Evolutionary conservation across 2,113 vertebrate genomes (phyloP).

Genomic region (Pimephales promelas): DNA sequence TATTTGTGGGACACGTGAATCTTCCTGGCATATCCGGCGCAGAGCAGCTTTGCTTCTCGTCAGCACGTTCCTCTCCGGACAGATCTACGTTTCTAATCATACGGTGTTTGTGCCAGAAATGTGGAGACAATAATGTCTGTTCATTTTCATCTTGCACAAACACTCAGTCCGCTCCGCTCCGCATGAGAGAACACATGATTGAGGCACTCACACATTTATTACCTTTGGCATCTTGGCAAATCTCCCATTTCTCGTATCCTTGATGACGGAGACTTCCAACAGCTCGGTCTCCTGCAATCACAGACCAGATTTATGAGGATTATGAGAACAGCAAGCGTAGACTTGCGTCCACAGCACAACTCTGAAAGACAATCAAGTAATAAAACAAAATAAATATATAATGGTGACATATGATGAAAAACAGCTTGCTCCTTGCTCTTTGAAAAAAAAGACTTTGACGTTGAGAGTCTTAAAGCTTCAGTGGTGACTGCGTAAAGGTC

Average conservation of each 20-base stretch:
- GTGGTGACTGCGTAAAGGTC: background rate
- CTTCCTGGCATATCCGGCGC: conserved; percentile 10
- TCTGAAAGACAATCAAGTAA: background rate
- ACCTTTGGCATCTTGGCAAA: conserved; percentile 86
- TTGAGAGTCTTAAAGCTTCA: background rate
- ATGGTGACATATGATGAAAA: background rate
- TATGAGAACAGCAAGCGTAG: background rate
- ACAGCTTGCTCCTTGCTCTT: background rate
- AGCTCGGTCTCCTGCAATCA: conserved; percentile 83
- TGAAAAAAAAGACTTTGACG: background rate
- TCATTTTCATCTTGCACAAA: conserved; percentile 29
- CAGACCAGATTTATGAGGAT: background rate
- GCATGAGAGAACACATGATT: background rate
- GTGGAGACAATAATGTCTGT: conserved; percentile 21
- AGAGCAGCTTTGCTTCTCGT: conserved; percentile 27
- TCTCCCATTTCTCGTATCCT: conserved; percentile 85
- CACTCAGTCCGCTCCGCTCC: background rate
- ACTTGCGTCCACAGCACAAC: background rate
- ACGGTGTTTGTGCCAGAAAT: conserved; percentile 19
- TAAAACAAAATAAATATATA: background rate
- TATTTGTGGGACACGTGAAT: conserved; percentile 20
- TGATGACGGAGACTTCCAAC: conserved; percentile 84
- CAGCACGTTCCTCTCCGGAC: conserved; percentile 37
- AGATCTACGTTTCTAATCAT: conserved; percentile 32
- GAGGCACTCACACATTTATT: conserved; percentile 46